Evolutionary conservation across 2,113 vertebrate genomes (phyloP).

Genomic region (Callocephalon fimbriatum): DNA sequence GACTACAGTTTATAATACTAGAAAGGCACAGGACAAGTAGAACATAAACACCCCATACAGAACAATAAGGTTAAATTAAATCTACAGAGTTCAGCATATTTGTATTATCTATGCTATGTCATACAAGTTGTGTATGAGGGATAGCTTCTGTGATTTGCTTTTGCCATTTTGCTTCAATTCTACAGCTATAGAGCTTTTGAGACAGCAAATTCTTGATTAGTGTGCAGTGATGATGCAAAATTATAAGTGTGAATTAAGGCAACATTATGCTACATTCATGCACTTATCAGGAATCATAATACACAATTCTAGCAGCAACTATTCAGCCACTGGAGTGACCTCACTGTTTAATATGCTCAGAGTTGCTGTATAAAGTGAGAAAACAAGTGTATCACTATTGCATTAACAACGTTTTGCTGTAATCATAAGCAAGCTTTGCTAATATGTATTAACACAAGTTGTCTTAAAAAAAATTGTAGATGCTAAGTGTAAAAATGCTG

Average conservation of each 20-base stretch:
- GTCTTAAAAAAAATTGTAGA: not conserved
- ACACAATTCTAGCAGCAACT: not conserved
- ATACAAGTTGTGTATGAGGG: not conserved
- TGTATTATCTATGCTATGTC: not conserved
- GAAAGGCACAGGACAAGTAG: not conserved
- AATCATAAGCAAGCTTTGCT: constrained; percentile 7
- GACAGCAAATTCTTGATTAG: not conserved
- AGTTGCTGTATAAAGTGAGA: constrained; percentile 44
- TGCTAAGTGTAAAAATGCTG: not conserved
- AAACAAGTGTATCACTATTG: constrained; percentile 18
- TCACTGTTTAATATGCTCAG: constrained; percentile 34
- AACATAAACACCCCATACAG: not conserved
- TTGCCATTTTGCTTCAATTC: not conserved
- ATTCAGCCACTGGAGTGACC: not conserved
- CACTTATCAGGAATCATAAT: not conserved
- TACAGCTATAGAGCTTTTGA: not conserved
- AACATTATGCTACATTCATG: not conserved
- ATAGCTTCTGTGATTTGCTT: not conserved
- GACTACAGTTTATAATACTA: not conserved
- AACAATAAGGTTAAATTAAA: not conserved
- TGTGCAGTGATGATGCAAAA: not conserved
- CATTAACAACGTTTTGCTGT: constrained; percentile 22
- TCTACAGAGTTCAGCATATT: not conserved
- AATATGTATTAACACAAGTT: not conserved
- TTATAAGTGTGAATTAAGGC: not conserved